phyloP scores from a whole-genome alignment of 2,888 invertebrate species.

The Drosophila engyochracea region DNA sequence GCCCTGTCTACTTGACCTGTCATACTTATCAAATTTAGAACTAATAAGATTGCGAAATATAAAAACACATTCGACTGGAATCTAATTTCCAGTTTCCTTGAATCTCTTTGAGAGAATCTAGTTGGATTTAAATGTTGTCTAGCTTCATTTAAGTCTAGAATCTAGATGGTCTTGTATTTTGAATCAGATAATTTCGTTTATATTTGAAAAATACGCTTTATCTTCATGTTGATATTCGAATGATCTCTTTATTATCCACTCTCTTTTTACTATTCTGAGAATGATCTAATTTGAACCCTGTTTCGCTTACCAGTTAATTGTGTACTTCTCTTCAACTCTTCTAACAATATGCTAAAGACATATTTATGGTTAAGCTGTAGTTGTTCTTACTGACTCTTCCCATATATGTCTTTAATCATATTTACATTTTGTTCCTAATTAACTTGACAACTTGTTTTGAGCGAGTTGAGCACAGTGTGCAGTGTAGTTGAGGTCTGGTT shows the following conservation, averaged over 20 bases:
- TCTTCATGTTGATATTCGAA: not conserved
- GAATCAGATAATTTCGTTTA: not conserved
- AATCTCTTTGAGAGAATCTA: not conserved
- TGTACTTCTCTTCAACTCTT: not conserved
- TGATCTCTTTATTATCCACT: not conserved
- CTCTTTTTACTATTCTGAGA: not conserved
- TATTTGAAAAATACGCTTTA: not conserved
- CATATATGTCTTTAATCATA: not conserved
- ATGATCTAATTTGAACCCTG: not conserved
- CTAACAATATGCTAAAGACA: not conserved
- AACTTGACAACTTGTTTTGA: constrained; percentile 2
- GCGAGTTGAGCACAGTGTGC: constrained; percentile 32
- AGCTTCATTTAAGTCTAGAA: not conserved
- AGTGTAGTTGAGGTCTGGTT: constrained; percentile 4
- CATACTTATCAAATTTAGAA: not conserved
- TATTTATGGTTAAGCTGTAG: not conserved
- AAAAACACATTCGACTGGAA: not conserved
- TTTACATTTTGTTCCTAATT: not conserved
- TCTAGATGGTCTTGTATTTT: too few species aligned
- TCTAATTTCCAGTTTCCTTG: not conserved
- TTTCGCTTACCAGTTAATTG: not conserved
- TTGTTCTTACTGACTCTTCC: not conserved
- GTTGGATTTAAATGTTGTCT: not conserved
- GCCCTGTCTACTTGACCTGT: not conserved
- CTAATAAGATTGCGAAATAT: not conserved